These are phyloP conservation scores for Cebidichthys violaceus DNA, from an alignment of 2,113 vertebrate species.

Conservation along the genomic window DNA sequence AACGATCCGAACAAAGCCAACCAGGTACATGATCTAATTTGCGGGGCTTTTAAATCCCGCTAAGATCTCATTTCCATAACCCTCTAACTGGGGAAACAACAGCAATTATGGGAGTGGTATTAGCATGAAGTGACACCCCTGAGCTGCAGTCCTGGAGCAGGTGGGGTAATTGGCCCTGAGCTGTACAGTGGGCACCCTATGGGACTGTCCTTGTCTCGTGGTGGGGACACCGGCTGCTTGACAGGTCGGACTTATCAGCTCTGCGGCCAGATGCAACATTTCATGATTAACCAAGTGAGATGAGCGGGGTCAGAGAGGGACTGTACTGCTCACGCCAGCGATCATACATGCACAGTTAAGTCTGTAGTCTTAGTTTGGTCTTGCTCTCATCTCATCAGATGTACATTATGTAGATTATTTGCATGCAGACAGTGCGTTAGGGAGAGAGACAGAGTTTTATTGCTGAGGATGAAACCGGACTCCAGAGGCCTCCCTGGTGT, in stretches of 20 bases:
- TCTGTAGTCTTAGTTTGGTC: slow-evolving; percentile 23
- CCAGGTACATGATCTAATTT: slow-evolving; percentile 48
- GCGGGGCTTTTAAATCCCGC: slow-evolving; percentile 59
- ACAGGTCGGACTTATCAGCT: slow-evolving; percentile 57
- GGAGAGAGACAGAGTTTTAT: slow-evolving; percentile 52
- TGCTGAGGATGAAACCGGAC: slow-evolving; percentile 60
- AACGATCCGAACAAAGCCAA: slow-evolving; percentile 40
- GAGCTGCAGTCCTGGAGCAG: slow-evolving; percentile 70
- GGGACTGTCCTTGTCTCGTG: slow-evolving; percentile 69
- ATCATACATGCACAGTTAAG: slow-evolving; percentile 11
- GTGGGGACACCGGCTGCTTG: slow-evolving; percentile 57
- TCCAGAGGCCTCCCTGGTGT: slow-evolving; percentile 65
- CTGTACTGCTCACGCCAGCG: background rate
- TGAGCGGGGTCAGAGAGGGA: slow-evolving; percentile 43
- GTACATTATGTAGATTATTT: slow-evolving; percentile 31
- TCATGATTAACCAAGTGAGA: slow-evolving; percentile 74
- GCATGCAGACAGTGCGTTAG: slow-evolving; percentile 36
- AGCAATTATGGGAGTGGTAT: slow-evolving; percentile 64
- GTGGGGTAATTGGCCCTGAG: slow-evolving; percentile 79
- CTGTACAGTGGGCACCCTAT: slow-evolving; percentile 50
- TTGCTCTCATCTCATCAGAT: slow-evolving; percentile 16
- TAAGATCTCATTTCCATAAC: slow-evolving; percentile 66
- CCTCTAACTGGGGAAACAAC: slow-evolving; percentile 66
- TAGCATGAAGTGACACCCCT: slow-evolving; percentile 69
- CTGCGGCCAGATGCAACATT: slow-evolving; percentile 67